Evolutionary conservation across 2,797 vertebrate genomes (phyloP).

Genomic region (Ibycter americanus): DNA sequence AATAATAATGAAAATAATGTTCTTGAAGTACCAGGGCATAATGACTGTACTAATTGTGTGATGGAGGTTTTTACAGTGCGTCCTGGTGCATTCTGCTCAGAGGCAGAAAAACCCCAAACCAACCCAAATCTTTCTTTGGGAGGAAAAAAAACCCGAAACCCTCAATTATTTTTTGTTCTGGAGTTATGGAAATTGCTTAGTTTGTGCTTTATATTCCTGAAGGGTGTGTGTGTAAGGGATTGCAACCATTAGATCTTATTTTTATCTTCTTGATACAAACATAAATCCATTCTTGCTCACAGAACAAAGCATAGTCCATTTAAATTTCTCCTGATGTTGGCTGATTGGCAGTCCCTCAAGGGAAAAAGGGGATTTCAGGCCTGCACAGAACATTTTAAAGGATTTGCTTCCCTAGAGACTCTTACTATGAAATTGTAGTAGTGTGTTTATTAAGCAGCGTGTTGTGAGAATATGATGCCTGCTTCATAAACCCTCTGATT

Average conservation of each 20-base stretch:
- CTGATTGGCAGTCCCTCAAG: background rate
- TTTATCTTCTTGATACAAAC: background rate
- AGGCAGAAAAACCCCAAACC: background rate
- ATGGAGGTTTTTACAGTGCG: background rate
- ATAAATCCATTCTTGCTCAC: background rate
- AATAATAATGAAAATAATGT: background rate
- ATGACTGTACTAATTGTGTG: background rate
- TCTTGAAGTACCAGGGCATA: background rate
- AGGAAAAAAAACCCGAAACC: fast-evolving
- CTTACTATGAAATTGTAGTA: background rate
- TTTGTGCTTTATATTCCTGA: background rate
- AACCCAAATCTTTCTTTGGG: fast-evolving
- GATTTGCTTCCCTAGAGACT: background rate
- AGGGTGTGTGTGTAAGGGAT: fast-evolving
- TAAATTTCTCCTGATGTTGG: background rate
- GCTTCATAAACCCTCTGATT: background rate
- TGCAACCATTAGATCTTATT: background rate
- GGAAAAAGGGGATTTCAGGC: background rate
- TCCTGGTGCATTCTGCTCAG: background rate
- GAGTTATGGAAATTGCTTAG: background rate
- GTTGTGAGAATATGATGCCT: background rate
- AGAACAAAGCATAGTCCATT: background rate
- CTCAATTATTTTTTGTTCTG: background rate
- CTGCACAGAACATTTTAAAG: background rate
- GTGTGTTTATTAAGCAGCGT: background rate